Evolutionary conservation across 1,140 invertebrate species (phyloP).

Genomic region (Aphis gossypii): DNA sequence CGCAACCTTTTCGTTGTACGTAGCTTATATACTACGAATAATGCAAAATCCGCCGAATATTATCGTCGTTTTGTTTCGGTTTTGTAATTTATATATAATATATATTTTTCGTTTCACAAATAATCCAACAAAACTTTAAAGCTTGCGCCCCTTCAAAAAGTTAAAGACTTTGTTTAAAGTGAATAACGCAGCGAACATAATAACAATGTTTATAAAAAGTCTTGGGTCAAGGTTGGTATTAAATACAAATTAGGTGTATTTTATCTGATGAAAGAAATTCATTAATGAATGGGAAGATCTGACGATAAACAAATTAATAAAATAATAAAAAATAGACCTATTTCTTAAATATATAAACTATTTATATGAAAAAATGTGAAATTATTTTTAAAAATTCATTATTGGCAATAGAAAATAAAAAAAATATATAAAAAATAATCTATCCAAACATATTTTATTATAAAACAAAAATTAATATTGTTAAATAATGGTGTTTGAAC

Average conservation of each 20-base stretch:
- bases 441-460: not conserved
- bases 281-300: not conserved
- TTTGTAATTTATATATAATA: not conserved
- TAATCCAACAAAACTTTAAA: not conserved
- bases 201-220: not conserved
- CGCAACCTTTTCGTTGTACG: not conserved
- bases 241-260: not conserved
- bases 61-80: not conserved
- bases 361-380: not conserved
- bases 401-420: too few relatives aligned
- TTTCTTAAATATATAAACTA: not conserved
- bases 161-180: not conserved
- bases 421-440: not conserved
- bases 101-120: not conserved
- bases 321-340: not conserved
- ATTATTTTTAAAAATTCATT: not conserved
- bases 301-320: not conserved
- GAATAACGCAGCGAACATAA: not conserved
- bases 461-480: not conserved
- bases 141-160: not conserved
- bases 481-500: not conserved
- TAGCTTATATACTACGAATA: not conserved
- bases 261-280: not conserved
- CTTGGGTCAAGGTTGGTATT: not conserved
- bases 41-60: not conserved